These are phyloP conservation scores for Hypocryptadius cinnamomeus DNA, from an alignment of 2,113 vertebrate species.

Conservation along the genomic window DNA sequence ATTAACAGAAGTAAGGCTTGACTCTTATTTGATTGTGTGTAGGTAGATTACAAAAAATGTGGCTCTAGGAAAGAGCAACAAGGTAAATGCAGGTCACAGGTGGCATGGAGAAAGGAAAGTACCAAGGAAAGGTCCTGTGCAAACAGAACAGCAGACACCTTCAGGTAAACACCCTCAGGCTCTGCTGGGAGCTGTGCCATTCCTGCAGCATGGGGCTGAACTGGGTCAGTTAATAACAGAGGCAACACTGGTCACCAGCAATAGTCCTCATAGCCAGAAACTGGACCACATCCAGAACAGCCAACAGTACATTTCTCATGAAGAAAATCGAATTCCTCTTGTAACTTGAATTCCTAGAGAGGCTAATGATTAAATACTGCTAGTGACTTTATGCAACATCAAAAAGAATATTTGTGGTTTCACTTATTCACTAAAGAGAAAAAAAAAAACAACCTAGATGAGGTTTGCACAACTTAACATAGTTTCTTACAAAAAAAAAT, in stretches of 20 bases:
- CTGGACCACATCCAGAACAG: background rate
- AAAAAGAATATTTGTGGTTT: background rate
- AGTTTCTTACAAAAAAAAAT: background rate
- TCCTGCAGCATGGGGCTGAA: background rate
- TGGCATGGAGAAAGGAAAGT: accelerated
- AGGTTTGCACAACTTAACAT: background rate
- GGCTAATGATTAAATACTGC: background rate
- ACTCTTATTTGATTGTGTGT: background rate
- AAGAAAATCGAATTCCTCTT: background rate
- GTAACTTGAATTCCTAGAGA: background rate
- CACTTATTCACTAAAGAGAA: background rate
- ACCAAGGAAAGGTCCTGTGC: background rate
- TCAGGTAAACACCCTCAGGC: background rate
- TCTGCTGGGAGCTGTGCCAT: background rate
- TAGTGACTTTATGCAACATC: background rate
- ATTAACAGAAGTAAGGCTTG: background rate
- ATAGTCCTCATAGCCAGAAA: background rate
- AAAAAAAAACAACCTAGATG: background rate
- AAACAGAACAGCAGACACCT: background rate
- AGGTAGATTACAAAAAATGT: background rate
- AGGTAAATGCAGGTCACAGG: background rate
- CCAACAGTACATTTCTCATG: background rate
- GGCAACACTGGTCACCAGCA: background rate
- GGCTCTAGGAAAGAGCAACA: background rate
- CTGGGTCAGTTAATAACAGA: background rate